Base-by-base conservation (phyloP, 2,888 invertebrate genomes). In the Catocala fraxini region DNA sequence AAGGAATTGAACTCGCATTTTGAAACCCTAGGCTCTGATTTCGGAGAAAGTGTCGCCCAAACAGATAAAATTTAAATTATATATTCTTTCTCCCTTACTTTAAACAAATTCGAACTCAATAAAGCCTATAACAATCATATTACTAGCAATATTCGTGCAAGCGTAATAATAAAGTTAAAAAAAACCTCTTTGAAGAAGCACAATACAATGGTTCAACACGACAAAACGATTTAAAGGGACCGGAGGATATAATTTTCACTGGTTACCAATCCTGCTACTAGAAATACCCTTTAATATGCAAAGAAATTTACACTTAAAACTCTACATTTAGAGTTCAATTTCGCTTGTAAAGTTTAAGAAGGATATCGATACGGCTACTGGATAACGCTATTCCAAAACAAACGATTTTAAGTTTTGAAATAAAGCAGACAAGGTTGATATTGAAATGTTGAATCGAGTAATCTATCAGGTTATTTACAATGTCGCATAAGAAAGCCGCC, bases 161-260 rank as follows among this genome's bases (percentile, higher is more conserved):
- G 88, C 90, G 89, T 88, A 89, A 90, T 91, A 91, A 91, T 87
- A 91, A 89, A 85, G 82, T 78, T 77, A 74, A 82, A 86, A 88
- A 87, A 82, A 25, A 80, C 81, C 86, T 92, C 87, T 92, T 93
- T 91, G 90, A 92, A 84, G 86, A 86, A 73, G 83, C 86, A 92
- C 91, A 92, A 93, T 87, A 84, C 87, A 83, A 84, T 81, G 68
- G 65, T 71, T 73, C 76, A 56, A 59, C 85, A 69, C 78, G 75
- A 75, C 79, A 88, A 91, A 91, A 89, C 89, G 84, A 80, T 88
- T 90, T 89, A 90, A 89, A 90, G 86, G 83, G 85, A 89, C 85
- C 67, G 72, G 65, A 73, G 73, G 75, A 76, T 76, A 90, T 88
- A 87, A 90, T 91, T 90, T 88, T 88, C 90, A 89, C 89, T 88